Evolutionary conservation across 1,140 invertebrate genomes (phyloP).

Genomic region (Lethrus apterus): DNA sequence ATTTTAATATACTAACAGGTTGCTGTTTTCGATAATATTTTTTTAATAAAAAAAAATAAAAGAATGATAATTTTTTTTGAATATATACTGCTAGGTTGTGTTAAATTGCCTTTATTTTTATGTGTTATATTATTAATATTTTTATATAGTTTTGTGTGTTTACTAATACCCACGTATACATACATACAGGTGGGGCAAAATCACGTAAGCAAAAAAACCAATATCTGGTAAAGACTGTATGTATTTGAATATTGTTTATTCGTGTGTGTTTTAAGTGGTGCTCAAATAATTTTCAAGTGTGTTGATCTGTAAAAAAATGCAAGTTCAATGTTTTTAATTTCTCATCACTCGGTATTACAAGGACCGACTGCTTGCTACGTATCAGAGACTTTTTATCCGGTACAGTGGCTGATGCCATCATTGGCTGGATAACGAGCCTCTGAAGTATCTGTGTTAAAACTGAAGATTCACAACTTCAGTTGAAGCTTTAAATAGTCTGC

Average conservation of each 20-base stretch:
- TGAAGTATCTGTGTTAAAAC: slow-evolving; percentile 30
- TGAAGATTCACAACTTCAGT: slow-evolving; percentile 28
- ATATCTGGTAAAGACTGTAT: slow-evolving; percentile 43
- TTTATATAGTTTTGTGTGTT: slow-evolving; percentile 36
- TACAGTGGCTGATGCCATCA: background rate
- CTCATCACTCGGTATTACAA: slow-evolving; percentile 36
- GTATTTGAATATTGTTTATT: slow-evolving; percentile 43
- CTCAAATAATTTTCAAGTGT: slow-evolving; percentile 41
- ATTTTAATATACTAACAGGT: slow-evolving; percentile 34
- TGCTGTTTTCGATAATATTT: slow-evolving; percentile 26
- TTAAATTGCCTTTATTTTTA: slow-evolving; percentile 33
- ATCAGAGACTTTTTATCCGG: slow-evolving; percentile 13
- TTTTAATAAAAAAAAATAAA: slow-evolving; percentile 22
- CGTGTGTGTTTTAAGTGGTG: slow-evolving; percentile 43
- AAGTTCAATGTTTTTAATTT: slow-evolving; percentile 41
- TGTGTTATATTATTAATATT: slow-evolving; percentile 31
- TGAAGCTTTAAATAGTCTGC: slow-evolving; percentile 33
- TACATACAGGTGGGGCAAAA: slow-evolving; percentile 44
- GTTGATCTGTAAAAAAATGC: slow-evolving; percentile 40
- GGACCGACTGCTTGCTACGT: slow-evolving; percentile 37
- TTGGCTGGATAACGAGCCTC: slow-evolving; percentile 8
- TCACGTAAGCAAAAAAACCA: slow-evolving; percentile 43
- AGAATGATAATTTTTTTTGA: slow-evolving; percentile 28
- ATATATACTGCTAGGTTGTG: slow-evolving; percentile 32
- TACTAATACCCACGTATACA: slow-evolving; percentile 43